A percentile compares a stretch with the other conserved stretches of the same genome.
Conservation (phyloP, 2,113 vertebrate species). For the Zosterops hypoxanthus region DNA sequence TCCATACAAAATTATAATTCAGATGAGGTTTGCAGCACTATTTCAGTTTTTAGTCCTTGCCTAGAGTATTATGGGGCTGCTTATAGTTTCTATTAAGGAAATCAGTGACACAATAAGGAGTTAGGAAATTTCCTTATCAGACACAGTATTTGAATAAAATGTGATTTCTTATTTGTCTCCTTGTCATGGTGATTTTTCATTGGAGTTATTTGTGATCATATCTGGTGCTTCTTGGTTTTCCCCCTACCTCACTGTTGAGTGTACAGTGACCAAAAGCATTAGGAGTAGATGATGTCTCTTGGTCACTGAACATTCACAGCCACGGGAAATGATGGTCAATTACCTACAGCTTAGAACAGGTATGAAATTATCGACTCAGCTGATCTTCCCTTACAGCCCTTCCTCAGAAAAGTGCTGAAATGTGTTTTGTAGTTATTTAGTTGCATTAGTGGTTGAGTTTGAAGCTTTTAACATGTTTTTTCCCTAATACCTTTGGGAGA, state of each 20-base stretch:
- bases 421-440: slow-evolving; percentile 73
- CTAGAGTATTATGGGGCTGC: neutral
- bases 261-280: slow-evolving; percentile 14
- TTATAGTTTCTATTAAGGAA: neutral
- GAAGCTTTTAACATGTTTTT: slow-evolving; percentile 83
- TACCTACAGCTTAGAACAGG: slow-evolving; percentile 73
- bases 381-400: slow-evolving; percentile 63
- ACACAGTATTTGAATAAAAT: neutral
- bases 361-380: slow-evolving; percentile 78
- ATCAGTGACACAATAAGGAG: neutral
- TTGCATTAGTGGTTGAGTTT: slow-evolving; percentile 80
- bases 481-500: slow-evolving; percentile 74
- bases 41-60: neutral
- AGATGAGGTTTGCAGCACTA: neutral
- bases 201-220: neutral
- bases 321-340: slow-evolving; percentile 73
- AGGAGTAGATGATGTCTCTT: neutral
- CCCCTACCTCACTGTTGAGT: neutral
- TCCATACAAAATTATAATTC: neutral
- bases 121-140: neutral
- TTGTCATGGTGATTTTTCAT: neutral
- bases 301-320: slow-evolving; percentile 50
- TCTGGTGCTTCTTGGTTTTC: neutral
- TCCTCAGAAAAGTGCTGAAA: slow-evolving; percentile 80
- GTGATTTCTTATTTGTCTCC: neutral